These are phyloP conservation scores for Myodes glareolus DNA, from an alignment of 2,113 vertebrate species.

Conservation along the genomic window DNA sequence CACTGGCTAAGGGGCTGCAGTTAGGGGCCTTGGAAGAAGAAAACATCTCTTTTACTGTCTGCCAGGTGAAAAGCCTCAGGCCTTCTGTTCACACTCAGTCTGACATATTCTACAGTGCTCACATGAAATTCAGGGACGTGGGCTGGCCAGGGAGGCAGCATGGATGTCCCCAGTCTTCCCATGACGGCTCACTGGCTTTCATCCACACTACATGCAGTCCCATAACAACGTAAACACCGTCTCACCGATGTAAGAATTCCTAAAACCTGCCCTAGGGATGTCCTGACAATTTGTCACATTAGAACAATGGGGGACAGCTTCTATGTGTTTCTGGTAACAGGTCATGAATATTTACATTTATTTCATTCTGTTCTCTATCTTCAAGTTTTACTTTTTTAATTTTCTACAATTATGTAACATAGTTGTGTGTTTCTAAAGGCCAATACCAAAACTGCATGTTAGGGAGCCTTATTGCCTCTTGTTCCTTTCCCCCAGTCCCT, in stretches of 20 bases:
- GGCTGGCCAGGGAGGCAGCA: not conserved
- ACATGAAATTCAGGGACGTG: rapidly evolving
- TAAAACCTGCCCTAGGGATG: not conserved
- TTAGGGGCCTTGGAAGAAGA: not conserved
- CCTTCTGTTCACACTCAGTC: not conserved
- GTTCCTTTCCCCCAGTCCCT: not conserved
- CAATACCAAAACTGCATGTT: not conserved
- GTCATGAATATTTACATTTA: not conserved
- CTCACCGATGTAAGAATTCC: not conserved
- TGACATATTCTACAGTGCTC: not conserved
- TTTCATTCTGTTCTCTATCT: not conserved
- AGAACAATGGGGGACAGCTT: not conserved
- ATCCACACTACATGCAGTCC: not conserved
- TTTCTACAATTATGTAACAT: not conserved
- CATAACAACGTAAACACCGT: rapidly evolving
- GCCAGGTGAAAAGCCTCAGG: not conserved
- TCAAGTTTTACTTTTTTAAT: not conserved
- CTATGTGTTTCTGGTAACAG: not conserved
- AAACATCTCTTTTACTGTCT: not conserved
- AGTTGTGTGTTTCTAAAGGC: not conserved
- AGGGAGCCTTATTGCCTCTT: not conserved
- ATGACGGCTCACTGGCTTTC: rapidly evolving
- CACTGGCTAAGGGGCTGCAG: not conserved
- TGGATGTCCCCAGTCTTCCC: not conserved
- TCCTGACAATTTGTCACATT: not conserved